phyloP scores from a whole-genome alignment of 2,797 vertebrate genomes.

The Pseudocheirus occidentalis region DNA sequence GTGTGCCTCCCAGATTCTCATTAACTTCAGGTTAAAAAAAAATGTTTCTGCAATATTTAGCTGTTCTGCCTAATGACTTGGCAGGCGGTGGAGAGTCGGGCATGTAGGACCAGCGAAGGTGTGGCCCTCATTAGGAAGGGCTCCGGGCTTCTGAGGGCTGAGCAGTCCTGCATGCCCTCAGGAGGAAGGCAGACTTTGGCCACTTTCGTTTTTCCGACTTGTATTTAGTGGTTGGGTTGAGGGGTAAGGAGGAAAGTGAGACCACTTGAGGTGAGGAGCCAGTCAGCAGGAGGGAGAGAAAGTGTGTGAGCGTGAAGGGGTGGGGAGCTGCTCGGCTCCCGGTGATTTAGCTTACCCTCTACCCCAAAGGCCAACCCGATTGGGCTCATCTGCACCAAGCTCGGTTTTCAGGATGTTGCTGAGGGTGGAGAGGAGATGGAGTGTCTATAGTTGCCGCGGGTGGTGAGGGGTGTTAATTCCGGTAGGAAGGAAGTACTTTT shows the following conservation, averaged over 20 bases:
- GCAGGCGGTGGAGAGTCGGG: neutral
- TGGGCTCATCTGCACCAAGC: neutral
- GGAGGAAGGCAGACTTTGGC: rapidly evolving
- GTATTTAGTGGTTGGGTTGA: too few relatives aligned
- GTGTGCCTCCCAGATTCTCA: constrained; percentile 31
- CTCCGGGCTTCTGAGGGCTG: neutral
- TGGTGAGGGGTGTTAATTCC: neutral
- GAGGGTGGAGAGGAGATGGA: neutral
- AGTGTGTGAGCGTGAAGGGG: neutral
- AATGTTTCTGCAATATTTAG: neutral
- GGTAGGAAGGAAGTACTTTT: neutral
- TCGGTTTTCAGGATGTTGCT: neutral
- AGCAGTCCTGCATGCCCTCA: neutral
- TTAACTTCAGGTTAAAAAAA: constrained; percentile 61
- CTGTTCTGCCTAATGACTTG: constrained; percentile 41
- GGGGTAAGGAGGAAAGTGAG: neutral
- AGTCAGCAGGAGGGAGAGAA: neutral
- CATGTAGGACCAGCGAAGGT: neutral
- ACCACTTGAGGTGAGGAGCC: neutral
- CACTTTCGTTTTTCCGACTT: neutral
- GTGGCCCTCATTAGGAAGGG: neutral
- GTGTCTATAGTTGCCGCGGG: neutral
- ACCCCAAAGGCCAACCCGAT: neutral
- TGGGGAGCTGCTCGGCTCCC: neutral
- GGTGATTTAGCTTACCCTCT: neutral